phyloP scores from a whole-genome alignment of 2,797 vertebrate genomes.

The Anguilla megastoma region DNA sequence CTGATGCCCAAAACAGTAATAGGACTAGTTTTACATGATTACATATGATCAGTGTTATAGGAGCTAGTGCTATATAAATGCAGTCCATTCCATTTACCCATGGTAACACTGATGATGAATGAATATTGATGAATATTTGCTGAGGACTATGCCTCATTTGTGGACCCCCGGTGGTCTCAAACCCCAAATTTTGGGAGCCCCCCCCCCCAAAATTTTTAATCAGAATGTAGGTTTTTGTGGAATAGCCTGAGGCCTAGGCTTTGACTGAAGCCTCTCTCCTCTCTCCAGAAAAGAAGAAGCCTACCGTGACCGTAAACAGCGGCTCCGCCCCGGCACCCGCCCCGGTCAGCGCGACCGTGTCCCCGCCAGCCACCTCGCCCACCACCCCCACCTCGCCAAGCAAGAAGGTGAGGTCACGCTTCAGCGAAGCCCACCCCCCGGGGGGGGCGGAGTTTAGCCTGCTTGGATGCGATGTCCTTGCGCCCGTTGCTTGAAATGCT shows the following conservation, averaged over 20 bases:
- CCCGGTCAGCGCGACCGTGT: constrained; percentile 68
- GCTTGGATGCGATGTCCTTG: neutral
- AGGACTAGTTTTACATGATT: too few relatives aligned
- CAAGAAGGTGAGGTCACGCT: constrained; percentile 84
- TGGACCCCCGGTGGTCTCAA: too few relatives aligned
- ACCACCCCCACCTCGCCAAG: constrained; percentile 87
- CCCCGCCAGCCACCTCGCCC: constrained; percentile 80
- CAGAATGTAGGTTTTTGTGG: neutral
- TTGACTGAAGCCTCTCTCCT: neutral
- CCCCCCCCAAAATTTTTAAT: too few relatives aligned
- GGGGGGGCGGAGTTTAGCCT: neutral
- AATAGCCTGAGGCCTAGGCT: neutral
- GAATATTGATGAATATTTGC: too few relatives aligned
- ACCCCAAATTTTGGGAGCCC: too few relatives aligned
- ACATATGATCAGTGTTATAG: too few relatives aligned
- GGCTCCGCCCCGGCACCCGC: constrained; percentile 62
- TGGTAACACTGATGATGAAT: too few relatives aligned
- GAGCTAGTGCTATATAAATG: too few relatives aligned
- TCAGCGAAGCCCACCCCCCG: neutral
- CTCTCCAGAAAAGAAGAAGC: constrained; percentile 87
- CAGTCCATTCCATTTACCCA: too few relatives aligned
- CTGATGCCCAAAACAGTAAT: too few relatives aligned
- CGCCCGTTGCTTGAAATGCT: neutral
- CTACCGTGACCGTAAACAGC: constrained; percentile 76
- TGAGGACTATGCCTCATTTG: too few relatives aligned